Conservation (phyloP, 2,797 vertebrate species). For the Alauda arvensis region DNA sequence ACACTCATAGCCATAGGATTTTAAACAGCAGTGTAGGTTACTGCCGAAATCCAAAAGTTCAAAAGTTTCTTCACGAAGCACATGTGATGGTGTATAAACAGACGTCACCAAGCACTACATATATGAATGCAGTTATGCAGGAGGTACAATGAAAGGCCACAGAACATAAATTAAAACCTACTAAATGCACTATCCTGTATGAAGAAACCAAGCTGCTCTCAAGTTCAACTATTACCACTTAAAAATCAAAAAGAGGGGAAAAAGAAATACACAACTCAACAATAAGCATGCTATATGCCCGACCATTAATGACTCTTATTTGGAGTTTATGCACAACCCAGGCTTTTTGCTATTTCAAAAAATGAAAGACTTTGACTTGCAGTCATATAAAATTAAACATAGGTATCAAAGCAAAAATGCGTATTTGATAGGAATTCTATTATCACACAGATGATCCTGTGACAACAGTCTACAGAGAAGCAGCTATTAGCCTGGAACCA, state of each 20-base stretch:
- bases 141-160: background rate
- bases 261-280: background rate
- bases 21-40: background rate
- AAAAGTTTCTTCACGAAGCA: background rate
- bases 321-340: background rate
- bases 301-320: background rate
- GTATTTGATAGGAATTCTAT: background rate
- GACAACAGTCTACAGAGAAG: background rate
- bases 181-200: background rate
- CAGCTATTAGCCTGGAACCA: background rate
- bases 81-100: background rate
- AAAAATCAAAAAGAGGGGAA: background rate
- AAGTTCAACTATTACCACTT: background rate
- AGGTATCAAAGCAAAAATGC: background rate
- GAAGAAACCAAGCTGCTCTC: background rate
- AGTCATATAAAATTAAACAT: background rate
- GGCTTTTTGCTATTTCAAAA: background rate
- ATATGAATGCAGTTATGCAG: background rate
- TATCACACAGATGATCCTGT: background rate
- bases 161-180: background rate
- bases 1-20: rapidly evolving
- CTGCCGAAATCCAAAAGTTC: background rate
- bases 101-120: background rate
- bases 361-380: background rate
- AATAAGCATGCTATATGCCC: background rate